Percentiles rank a stretch among this genome's conserved stretches.
These are phyloP conservation scores for Nothocercus julius DNA, from an alignment of 2,113 vertebrate species.

Conservation along the genomic window DNA sequence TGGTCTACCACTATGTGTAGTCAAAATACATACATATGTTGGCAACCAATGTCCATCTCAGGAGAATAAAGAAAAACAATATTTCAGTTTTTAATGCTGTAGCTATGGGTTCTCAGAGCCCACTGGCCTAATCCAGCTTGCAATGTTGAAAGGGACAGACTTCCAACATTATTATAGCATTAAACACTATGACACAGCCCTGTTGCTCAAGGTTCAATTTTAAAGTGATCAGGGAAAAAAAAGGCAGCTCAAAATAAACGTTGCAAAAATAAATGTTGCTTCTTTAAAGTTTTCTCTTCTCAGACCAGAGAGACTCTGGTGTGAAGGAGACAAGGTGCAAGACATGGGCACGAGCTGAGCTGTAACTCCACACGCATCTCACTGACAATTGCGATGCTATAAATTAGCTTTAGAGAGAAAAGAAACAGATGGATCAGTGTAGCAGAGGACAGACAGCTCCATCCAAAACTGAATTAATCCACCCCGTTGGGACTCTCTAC, in stretches of 20 bases:
- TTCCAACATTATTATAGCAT: rapidly evolving
- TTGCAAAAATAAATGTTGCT: background rate
- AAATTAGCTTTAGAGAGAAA: background rate
- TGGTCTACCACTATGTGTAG: background rate
- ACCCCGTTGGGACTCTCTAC: background rate
- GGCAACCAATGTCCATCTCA: background rate
- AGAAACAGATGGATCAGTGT: background rate
- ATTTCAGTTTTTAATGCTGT: background rate
- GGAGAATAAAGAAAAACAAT: background rate
- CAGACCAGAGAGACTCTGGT: background rate
- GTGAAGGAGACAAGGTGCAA: background rate
- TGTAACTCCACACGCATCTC: background rate
- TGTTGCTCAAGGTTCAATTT: background rate
- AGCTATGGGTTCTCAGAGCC: background rate
- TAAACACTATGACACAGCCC: background rate
- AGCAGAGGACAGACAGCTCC: background rate
- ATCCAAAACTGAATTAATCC: background rate
- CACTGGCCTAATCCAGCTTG: background rate
- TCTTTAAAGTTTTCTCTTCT: background rate
- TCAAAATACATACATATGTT: rapidly evolving
- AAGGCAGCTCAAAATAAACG: background rate
- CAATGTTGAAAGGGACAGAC: background rate
- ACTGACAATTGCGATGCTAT: background rate
- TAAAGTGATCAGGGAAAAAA: background rate
- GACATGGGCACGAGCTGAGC: background rate